A percentile compares a stretch with the other conserved stretches of the same genome.
phyloP scores from a whole-genome alignment of 2,113 vertebrate species.

The Craseonycteris thonglongyai region DNA sequence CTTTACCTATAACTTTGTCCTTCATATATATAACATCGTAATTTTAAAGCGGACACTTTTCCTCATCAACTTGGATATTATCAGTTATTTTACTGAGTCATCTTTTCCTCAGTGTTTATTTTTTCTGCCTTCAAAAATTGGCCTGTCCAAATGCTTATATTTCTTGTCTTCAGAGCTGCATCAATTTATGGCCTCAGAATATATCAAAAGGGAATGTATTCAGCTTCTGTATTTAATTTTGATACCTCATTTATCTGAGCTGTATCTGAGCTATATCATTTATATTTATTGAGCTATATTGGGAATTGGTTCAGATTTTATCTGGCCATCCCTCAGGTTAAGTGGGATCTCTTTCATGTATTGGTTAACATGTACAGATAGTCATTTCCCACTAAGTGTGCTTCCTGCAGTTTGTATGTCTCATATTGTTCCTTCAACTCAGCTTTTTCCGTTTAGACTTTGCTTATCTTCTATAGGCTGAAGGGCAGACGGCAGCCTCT shows the following conservation, averaged over 20 bases:
- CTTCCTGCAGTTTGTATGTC: background rate
- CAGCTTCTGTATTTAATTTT: conserved; percentile 39
- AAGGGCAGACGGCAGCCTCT: background rate
- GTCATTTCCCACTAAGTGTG: background rate
- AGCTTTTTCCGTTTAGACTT: background rate
- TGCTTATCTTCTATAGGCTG: background rate
- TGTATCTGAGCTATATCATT: conserved; percentile 18
- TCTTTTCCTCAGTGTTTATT: conserved; percentile 33
- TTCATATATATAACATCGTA: conserved; percentile 48
- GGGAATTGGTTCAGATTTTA: background rate
- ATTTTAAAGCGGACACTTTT: conserved; percentile 39
- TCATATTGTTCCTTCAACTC: background rate
- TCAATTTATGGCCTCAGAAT: conserved; percentile 42
- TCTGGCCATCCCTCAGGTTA: background rate
- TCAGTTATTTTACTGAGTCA: conserved; percentile 41
- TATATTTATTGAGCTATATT: too few species aligned
- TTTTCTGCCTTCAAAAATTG: conserved; percentile 44
- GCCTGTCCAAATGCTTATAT: conserved; percentile 54
- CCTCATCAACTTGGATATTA: conserved; percentile 39
- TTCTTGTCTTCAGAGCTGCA: conserved; percentile 27
- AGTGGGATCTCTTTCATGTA: background rate
- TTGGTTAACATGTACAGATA: background rate
- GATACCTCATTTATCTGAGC: conserved; percentile 51
- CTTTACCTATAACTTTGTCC: conserved; percentile 9
- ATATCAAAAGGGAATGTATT: conserved; percentile 41